These are phyloP conservation scores for Trileptium ribeirensis DNA, from an alignment of 2,888 invertebrate genomes.

Conservation along the genomic window DNA sequence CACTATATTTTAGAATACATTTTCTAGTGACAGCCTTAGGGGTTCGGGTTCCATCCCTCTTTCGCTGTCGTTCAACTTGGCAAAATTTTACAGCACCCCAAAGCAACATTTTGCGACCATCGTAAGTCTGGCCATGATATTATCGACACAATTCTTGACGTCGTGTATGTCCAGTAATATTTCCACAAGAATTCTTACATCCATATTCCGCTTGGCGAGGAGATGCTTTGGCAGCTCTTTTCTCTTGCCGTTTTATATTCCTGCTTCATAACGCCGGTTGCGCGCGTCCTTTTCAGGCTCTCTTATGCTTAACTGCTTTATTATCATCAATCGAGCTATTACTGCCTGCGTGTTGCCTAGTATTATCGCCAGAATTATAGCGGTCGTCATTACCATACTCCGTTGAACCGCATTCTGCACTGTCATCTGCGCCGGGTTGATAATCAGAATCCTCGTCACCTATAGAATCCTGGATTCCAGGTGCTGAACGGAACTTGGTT, in stretches of 20 bases:
- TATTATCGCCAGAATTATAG: no score
- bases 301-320: not conserved
- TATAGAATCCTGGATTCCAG: no score
- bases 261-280: not conserved
- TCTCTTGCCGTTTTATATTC: not conserved
- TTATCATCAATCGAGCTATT: no score
- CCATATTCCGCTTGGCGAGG: not conserved
- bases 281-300: not conserved
- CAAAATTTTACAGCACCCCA: not conserved
- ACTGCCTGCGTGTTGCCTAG: no score
- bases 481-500: no score
- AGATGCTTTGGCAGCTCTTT: not conserved
- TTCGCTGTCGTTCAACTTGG: not conserved
- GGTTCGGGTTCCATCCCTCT: not conserved
- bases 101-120: not conserved
- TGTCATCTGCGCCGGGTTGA: no score
- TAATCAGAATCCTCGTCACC: no score
- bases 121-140: not conserved
- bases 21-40: not conserved
- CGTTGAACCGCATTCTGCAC: no score
- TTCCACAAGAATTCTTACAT: not conserved
- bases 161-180: not conserved
- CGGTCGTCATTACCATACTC: no score
- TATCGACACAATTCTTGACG: not conserved
- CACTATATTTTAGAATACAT: not conserved